A percentile compares a stretch with the other conserved stretches of the same genome.
phyloP scores from a whole-genome alignment of 1,140 invertebrate genomes.

The Caenorhabditis elegans region WBcel235 BX284605.5:8181501-8182000 shows the following conservation, averaged over 20 bases:
- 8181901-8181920: conserved; percentile 6
- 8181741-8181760: neutral
- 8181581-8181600: neutral
- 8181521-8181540: neutral
- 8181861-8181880: neutral
- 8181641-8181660: neutral
- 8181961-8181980: neutral
- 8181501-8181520: conserved; percentile 17
- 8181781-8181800: neutral
- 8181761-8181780: neutral
- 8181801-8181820: neutral
- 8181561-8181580: conserved; percentile 1
- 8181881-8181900: neutral
- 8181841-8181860: neutral
- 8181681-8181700: conserved; percentile 4
- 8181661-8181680: neutral
- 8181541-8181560: conserved; percentile 2
- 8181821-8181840: neutral
- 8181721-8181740: too few relatives aligned
- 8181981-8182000: conserved; percentile 28
- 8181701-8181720: too few relatives aligned
- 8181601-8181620: neutral
- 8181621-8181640: neutral
- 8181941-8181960: neutral
- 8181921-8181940: neutral